Conservation (phyloP, 2,888 invertebrate genomes). For the Ectemnius cavifrons region DNA sequence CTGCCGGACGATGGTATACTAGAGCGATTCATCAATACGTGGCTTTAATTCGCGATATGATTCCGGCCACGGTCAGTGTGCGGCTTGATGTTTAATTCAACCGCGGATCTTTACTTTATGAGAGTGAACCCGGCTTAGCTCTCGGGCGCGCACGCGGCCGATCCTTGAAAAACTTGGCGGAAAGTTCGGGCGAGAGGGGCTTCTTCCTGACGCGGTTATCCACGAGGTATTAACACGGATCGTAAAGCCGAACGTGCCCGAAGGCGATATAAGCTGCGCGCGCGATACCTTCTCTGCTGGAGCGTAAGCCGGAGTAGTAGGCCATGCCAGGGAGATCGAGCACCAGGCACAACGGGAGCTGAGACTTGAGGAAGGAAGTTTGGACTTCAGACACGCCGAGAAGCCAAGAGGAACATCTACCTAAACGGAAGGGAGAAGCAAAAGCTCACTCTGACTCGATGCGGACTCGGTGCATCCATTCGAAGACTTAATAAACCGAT, state of each 20-base stretch:
- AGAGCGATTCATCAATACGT: constrained; percentile 15
- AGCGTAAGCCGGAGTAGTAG: constrained; percentile 27
- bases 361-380: neutral
- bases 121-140: constrained; percentile 56
- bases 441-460: constrained; percentile 48
- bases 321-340: constrained; percentile 7
- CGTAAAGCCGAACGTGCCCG: constrained; percentile 64
- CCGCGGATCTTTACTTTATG: constrained; percentile 61
- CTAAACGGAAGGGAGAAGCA: constrained; percentile 3
- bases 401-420: constrained; percentile 11
- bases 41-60: constrained; percentile 47
- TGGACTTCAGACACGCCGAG: neutral
- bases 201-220: constrained; percentile 59
- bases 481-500: constrained; percentile 70
- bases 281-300: constrained; percentile 52
- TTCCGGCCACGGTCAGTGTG: constrained; percentile 28
- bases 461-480: constrained; percentile 59
- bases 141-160: constrained; percentile 33
- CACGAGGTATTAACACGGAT: constrained; percentile 64
- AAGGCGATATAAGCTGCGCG: constrained; percentile 52
- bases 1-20: too few species aligned
- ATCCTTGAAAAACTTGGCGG: constrained; percentile 59
- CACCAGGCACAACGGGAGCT: neutral
- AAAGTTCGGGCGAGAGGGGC: constrained; percentile 50
- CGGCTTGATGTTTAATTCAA: constrained; percentile 60